Conservation (phyloP, 2,797 vertebrate genomes). For the Xyrichtys novacula region DNA sequence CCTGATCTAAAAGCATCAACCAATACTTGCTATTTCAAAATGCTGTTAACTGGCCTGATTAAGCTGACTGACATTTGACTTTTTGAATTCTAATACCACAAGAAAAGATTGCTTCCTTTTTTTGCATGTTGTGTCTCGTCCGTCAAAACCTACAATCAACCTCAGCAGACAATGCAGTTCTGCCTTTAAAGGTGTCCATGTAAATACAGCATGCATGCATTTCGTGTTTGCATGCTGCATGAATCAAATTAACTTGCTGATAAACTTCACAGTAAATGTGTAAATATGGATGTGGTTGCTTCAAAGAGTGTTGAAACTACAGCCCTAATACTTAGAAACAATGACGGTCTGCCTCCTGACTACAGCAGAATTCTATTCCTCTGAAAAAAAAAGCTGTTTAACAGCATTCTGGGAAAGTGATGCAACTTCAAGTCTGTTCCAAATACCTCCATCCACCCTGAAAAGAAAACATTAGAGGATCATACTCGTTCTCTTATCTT, state of each 20-base stretch:
- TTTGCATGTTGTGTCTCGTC: neutral
- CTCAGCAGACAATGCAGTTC: neutral
- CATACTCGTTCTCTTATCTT: neutral
- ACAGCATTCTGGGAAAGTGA: slow-evolving; percentile 51
- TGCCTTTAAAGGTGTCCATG: neutral
- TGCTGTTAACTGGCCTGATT: no score
- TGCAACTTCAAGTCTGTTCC: slow-evolving; percentile 50
- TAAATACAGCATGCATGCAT: neutral
- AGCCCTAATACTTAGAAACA: neutral
- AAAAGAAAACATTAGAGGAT: neutral
- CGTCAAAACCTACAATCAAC: neutral
- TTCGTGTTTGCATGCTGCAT: neutral
- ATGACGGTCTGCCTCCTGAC: neutral
- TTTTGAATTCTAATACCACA: neutral
- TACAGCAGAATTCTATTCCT: slow-evolving; percentile 6
- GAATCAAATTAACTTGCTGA: neutral
- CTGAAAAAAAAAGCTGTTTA: slow-evolving; percentile 42
- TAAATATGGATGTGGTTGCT: no score
- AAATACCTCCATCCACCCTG: neutral
- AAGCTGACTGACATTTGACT: neutral
- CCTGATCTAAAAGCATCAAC: no score
- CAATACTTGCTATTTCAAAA: no score
- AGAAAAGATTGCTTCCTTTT: neutral
- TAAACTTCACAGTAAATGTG: neutral
- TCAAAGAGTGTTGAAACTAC: no score